phyloP scores from a whole-genome alignment of 2,888 invertebrate genomes.

The Synergus japonicus region DNA sequence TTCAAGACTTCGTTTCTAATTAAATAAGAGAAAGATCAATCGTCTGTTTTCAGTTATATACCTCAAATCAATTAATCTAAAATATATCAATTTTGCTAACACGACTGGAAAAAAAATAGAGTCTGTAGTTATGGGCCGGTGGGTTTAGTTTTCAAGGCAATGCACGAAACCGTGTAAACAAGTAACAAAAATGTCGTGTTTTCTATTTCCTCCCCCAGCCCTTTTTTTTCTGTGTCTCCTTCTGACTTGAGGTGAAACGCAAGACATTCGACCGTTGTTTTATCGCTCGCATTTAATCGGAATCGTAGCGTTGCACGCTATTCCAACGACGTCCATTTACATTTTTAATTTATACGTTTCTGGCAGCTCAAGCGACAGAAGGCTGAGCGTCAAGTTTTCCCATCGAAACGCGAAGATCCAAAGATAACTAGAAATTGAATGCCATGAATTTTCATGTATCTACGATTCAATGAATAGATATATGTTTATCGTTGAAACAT shows the following conservation, averaged over 20 bases:
- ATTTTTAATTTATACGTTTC: slow-evolving; percentile 45
- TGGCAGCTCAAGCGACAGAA: slow-evolving; percentile 26
- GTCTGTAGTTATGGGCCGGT: slow-evolving; percentile 31
- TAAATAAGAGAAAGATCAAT: not conserved
- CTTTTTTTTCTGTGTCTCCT: slow-evolving; percentile 39
- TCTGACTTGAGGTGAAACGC: slow-evolving; percentile 50
- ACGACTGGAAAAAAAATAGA: slow-evolving; percentile 3
- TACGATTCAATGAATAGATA: slow-evolving; percentile 1
- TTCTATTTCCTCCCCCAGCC: slow-evolving; percentile 43
- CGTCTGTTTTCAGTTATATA: not conserved
- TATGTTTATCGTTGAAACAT: not conserved
- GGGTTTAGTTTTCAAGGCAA: slow-evolving; percentile 48
- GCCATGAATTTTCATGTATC: slow-evolving; percentile 37
- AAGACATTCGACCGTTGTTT: slow-evolving; percentile 60
- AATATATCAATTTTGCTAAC: not conserved
- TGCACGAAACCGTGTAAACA: slow-evolving; percentile 62
- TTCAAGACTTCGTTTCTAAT: not conserved
- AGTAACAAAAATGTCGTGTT: slow-evolving; percentile 57
- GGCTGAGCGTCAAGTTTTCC: slow-evolving; percentile 40
- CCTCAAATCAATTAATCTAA: not conserved
- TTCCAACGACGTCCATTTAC: slow-evolving; percentile 45
- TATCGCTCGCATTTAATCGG: slow-evolving; percentile 65
- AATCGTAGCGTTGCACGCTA: slow-evolving; percentile 59
- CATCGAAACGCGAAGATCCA: slow-evolving; percentile 38
- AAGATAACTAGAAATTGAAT: slow-evolving; percentile 23